Percentiles rank a stretch among this genome's conserved stretches.
phyloP scores from a whole-genome alignment of 1,140 invertebrate genomes.

The Eurosta solidaginis region DNA sequence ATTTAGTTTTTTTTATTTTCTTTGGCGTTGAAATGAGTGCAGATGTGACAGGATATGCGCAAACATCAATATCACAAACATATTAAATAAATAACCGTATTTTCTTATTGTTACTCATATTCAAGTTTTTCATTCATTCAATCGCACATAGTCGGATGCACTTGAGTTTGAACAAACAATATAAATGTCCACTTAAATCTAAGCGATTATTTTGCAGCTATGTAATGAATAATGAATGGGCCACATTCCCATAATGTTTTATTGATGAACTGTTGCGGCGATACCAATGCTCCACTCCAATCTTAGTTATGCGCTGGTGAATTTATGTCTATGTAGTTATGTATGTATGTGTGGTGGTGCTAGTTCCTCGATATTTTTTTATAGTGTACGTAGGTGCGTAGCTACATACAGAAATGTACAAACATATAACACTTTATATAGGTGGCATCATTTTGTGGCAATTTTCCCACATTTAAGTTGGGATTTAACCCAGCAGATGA shows the following conservation, averaged over 20 bases:
- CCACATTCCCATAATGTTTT: constrained; percentile 30
- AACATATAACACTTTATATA: neutral
- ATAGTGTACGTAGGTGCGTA: no score
- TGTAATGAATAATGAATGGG: constrained; percentile 26
- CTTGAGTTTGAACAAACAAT: neutral
- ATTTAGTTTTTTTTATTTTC: constrained; percentile 13
- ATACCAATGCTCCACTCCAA: neutral
- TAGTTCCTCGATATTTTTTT: neutral
- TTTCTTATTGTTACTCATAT: no score
- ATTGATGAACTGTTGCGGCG: constrained; percentile 10
- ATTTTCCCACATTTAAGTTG: constrained; percentile 14
- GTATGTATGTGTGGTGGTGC: neutral
- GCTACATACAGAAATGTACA: neutral
- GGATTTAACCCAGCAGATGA: neutral
- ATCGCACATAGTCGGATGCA: neutral
- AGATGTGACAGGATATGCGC: constrained; percentile 23
- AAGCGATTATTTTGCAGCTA: constrained; percentile 16
- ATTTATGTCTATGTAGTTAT: neutral
- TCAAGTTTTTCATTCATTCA: neutral
- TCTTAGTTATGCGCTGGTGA: neutral
- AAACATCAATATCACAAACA: neutral
- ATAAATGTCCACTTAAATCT: constrained; percentile 1
- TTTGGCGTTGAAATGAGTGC: constrained; percentile 21
- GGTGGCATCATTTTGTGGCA: neutral
- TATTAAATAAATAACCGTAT: neutral